Percentiles rank a stretch among this genome's conserved stretches.
These are phyloP conservation scores for Cygnus buccinator DNA, from an alignment of 2,113 vertebrate species.

Conservation along the genomic window DNA sequence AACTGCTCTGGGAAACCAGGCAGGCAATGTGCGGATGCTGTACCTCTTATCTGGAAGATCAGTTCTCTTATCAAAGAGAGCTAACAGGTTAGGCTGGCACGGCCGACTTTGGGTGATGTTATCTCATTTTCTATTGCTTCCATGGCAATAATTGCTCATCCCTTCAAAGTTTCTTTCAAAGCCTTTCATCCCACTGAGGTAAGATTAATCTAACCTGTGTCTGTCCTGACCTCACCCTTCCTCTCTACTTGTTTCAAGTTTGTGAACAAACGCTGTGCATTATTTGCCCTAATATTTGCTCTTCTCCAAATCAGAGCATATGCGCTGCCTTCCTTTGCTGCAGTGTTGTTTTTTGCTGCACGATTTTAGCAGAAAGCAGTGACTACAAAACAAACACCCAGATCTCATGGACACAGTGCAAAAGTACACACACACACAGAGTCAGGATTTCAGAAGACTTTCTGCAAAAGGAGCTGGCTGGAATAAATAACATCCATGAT, in stretches of 20 bases:
- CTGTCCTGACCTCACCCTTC: conserved; percentile 18
- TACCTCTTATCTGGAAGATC: conserved; percentile 12
- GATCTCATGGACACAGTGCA: accelerated
- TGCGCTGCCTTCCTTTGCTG: background rate
- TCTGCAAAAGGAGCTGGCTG: background rate
- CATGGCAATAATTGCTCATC: background rate
- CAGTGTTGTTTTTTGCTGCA: background rate
- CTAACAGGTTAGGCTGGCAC: conserved; percentile 30
- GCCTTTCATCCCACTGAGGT: background rate
- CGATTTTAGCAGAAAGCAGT: background rate
- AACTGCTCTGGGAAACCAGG: background rate
- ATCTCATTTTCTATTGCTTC: conserved; percentile 32
- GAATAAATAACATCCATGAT: accelerated
- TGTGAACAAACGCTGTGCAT: background rate
- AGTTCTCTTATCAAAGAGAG: background rate
- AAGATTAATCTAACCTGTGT: conserved; percentile 10
- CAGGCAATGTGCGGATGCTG: background rate
- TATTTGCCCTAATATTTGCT: background rate
- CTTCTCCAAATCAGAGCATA: background rate
- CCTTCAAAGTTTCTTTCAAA: conserved; percentile 42
- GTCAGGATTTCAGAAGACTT: background rate
- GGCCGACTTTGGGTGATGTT: background rate
- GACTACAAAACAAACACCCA: accelerated
- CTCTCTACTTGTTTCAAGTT: background rate
- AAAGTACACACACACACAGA: background rate